These are phyloP conservation scores for Creontiades dilutus DNA, from an alignment of 2,888 invertebrate species.

Conservation along the genomic window DNA sequence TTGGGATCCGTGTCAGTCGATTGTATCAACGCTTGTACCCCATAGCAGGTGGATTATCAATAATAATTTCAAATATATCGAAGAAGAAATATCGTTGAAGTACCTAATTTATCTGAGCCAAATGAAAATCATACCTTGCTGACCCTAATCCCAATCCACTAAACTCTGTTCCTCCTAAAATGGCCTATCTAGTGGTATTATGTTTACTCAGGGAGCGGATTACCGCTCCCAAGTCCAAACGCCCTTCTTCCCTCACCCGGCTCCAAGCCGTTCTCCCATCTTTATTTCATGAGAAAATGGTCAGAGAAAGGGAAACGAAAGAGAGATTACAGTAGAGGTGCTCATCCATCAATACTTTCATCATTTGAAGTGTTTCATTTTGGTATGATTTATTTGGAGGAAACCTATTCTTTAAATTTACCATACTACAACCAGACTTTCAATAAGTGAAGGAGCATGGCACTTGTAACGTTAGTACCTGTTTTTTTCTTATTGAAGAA, in stretches of 20 bases:
- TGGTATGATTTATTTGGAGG: not conserved
- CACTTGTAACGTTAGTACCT: no score
- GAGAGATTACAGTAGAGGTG: not conserved
- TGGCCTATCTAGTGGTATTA: slow-evolving; percentile 46
- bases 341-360: slow-evolving; percentile 43
- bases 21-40: no score
- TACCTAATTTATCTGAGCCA: not conserved
- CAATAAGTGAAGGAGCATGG: no score
- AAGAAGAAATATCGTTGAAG: no score
- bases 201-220: slow-evolving; percentile 60
- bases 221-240: not conserved
- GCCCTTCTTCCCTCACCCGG: not conserved
- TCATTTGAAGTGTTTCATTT: no score
- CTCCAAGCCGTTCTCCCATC: not conserved
- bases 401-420: no score
- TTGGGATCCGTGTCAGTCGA: no score
- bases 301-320: slow-evolving; percentile 42
- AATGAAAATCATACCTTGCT: slow-evolving; percentile 31
- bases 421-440: no score
- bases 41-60: no score
- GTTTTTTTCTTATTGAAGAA: no score
- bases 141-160: slow-evolving; percentile 11
- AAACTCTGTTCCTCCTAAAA: slow-evolving; percentile 16
- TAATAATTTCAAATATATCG: no score
- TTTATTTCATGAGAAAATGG: slow-evolving; percentile 55